phyloP scores from a whole-genome alignment of 2,888 invertebrate genomes.

The Tenthredo livida region DNA sequence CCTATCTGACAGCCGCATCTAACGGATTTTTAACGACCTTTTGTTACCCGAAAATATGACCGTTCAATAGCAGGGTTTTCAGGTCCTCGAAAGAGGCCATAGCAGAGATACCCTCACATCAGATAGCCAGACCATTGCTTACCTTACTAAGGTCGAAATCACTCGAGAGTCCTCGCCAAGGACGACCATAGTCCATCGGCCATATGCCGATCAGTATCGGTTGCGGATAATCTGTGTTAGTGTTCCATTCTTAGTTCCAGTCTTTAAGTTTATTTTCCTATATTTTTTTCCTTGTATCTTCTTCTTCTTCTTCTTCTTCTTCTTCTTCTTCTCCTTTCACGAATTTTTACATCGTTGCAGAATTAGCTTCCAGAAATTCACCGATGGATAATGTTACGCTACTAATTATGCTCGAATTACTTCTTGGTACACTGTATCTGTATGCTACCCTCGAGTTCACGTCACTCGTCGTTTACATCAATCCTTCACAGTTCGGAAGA shows the following conservation, averaged over 20 bases:
- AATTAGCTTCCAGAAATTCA: slow-evolving; percentile 31
- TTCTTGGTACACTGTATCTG: not conserved
- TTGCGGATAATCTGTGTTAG: slow-evolving; percentile 37
- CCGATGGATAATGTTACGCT: slow-evolving; percentile 22
- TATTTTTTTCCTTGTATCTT: not conserved
- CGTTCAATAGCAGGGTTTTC: slow-evolving; percentile 53
- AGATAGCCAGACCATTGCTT: not conserved
- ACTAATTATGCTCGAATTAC: slow-evolving; percentile 39
- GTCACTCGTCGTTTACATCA: slow-evolving; percentile 31
- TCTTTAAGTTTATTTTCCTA: not conserved
- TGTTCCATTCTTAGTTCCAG: slow-evolving; percentile 5
- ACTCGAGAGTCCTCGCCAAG: slow-evolving; percentile 9
- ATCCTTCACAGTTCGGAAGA: not conserved
- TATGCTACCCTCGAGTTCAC: not conserved
- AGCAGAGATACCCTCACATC: slow-evolving; percentile 40
- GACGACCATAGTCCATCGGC: not conserved
- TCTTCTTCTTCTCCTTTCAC: not conserved
- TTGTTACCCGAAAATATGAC: slow-evolving; percentile 69
- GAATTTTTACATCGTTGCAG: not conserved
- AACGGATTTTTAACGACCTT: slow-evolving; percentile 77
- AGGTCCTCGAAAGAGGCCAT: slow-evolving; percentile 51
- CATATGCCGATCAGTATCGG: slow-evolving; percentile 51
- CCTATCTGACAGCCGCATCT: slow-evolving; percentile 76
- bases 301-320: too few species aligned
- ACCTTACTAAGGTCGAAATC: slow-evolving; percentile 24